Conservation (phyloP, 2,797 vertebrate genomes). For the Peromyscus aztecus region DNA sequence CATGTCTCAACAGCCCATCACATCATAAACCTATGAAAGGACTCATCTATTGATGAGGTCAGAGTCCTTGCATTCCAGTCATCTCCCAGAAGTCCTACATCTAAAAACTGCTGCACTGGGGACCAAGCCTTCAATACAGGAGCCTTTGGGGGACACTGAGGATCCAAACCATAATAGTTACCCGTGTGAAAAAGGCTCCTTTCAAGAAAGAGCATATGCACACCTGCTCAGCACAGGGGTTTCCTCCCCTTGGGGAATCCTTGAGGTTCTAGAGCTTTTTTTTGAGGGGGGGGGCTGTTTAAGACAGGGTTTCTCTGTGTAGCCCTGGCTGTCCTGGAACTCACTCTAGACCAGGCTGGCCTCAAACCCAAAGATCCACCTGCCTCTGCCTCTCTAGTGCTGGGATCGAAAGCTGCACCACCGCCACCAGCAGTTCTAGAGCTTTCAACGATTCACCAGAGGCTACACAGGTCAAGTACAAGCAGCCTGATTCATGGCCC, state of each 20-base stretch:
- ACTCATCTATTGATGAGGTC: neutral
- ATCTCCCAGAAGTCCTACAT: neutral
- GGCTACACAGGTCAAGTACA: neutral
- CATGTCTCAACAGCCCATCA: neutral
- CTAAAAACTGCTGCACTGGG: neutral
- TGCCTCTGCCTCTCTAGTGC: neutral
- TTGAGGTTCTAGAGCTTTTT: neutral
- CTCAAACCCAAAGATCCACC: neutral
- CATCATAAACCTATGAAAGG: neutral
- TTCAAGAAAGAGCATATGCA: neutral
- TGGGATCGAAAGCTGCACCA: neutral
- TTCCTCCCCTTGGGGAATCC: neutral
- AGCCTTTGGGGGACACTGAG: neutral
- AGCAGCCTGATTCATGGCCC: neutral
- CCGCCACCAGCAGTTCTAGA: neutral
- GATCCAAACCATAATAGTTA: neutral
- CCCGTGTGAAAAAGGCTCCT: neutral
- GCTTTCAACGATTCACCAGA: no score
- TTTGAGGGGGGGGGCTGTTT: accelerated
- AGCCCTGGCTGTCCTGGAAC: neutral
- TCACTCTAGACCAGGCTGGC: neutral
- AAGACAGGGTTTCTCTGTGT: neutral
- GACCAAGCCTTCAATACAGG: neutral
- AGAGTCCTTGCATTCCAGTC: neutral
- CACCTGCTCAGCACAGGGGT: neutral